Conservation (phyloP, 2,797 vertebrate genomes). For the Sitta carolinensis region DNA sequence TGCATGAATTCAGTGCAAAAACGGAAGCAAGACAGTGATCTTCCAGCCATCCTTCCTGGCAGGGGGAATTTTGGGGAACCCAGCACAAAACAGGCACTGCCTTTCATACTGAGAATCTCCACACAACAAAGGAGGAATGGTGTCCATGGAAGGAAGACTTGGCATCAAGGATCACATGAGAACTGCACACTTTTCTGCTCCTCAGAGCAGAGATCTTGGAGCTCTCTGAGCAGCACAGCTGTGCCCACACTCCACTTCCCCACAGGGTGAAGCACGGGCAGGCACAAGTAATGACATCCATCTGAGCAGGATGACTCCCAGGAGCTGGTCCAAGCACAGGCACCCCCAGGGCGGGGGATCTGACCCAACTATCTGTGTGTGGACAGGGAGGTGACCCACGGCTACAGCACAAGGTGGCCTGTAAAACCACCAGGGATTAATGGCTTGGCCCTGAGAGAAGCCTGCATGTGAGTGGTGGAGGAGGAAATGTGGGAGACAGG, state of each 20-base stretch:
- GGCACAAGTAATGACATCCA: neutral
- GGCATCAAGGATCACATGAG: rapidly evolving
- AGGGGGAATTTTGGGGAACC: neutral
- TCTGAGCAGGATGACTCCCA: neutral
- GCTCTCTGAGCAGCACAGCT: neutral
- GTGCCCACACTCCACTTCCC: neutral
- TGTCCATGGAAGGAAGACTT: neutral
- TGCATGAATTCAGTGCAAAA: neutral
- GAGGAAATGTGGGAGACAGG: neutral
- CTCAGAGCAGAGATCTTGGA: neutral
- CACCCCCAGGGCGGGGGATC: neutral
- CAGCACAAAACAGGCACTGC: neutral
- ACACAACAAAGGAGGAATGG: neutral
- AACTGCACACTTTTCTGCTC: neutral
- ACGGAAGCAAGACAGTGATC: neutral
- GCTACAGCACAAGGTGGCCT: neutral
- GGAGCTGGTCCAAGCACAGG: neutral
- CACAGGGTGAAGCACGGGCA: neutral
- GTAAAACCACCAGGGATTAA: neutral
- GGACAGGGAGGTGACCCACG: neutral
- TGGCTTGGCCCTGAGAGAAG: neutral
- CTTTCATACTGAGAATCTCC: neutral
- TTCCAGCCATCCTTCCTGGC: neutral
- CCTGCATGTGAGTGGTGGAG: neutral
- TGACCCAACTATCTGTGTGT: neutral